These are phyloP conservation scores for Dryobates pubescens DNA, from an alignment of 2,797 vertebrate species.

Conservation along the genomic window DNA sequence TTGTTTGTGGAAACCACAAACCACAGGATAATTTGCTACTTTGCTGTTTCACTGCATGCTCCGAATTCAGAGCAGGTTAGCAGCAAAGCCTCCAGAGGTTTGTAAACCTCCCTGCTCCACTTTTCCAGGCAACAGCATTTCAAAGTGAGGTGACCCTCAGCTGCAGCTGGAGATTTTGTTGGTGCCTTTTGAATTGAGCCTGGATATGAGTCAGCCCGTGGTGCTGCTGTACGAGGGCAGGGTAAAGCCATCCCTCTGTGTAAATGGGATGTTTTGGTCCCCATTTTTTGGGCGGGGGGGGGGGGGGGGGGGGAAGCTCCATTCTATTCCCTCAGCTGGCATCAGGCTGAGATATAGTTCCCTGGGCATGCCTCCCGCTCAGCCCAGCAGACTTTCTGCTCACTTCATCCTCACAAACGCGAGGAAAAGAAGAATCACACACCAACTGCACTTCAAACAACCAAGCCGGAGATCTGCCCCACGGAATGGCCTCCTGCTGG, in stretches of 20 bases:
- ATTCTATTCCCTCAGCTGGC: background rate
- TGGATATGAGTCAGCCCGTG: background rate
- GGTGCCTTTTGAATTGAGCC: background rate
- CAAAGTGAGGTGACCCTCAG: background rate
- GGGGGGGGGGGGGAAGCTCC: fast-evolving
- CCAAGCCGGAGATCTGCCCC: background rate
- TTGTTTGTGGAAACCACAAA: slow-evolving; percentile 14
- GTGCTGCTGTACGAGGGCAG: background rate
- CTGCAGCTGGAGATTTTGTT: background rate
- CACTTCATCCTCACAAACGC: background rate
- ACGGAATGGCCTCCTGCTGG: background rate
- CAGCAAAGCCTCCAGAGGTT: background rate
- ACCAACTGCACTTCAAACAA: background rate
- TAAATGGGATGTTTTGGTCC: background rate
- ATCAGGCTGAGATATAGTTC: background rate
- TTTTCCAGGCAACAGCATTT: background rate
- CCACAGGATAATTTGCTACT: background rate
- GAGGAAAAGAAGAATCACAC: background rate
- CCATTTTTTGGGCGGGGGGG: fast-evolving
- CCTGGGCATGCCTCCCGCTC: background rate
- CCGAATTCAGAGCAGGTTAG: background rate
- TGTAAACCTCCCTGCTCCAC: background rate
- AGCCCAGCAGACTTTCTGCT: background rate
- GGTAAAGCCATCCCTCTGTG: background rate
- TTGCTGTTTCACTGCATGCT: background rate